Base-by-base conservation (phyloP, 2,888 invertebrate species). In the Helleia helle region DNA sequence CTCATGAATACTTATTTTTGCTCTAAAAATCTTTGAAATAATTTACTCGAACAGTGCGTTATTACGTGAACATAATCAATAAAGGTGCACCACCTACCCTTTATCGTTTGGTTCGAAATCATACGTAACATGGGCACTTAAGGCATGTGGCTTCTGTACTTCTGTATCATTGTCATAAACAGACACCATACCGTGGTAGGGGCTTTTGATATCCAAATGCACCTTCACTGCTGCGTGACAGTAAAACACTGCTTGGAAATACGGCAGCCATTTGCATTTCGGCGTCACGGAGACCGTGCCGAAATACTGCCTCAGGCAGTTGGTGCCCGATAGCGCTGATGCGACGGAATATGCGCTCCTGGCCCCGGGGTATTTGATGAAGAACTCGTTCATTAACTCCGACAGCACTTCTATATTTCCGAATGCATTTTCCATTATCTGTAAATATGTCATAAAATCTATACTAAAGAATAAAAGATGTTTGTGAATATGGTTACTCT, bases 301-400 rank as follows among this genome's bases (percentile, higher is more conserved):
- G 9, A 26, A 50, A 31, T 70, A 57, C 26, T 76, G 75, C 1
- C 68, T 56, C 0, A 80, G 29, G 0, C 69, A 70, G 17, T 61
- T 62, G 0, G 59, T 52, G 2, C 81, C 80, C 12, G 62, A 65
- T 0, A 84, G 53, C 0, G 71, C 83, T 4, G 81, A 74, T 0
- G 76, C 59, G 0, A 80, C 59, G 0, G 83, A 80, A 39, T 73
- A 84, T 0, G 80, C 73, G 0, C 54, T 52, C 43, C 65, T 75
- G 0, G 71, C 56, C 14, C 66, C 65, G 17, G 83, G 83, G 25
- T 55, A 83, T 60, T 79, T 58, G 13, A 34, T 36, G 36, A 83
- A 83, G 51, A 81, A 83, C 46, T 77, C 71, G 30, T 79, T 79
- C 80, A 83, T 79, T 3, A 84, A 49, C 0, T 56, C 56, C 8